Evolutionary conservation across 1,140 invertebrate genomes (phyloP), one percentile per base, ranked within the genome.

Genomic region (Megathymus violae): DNA sequence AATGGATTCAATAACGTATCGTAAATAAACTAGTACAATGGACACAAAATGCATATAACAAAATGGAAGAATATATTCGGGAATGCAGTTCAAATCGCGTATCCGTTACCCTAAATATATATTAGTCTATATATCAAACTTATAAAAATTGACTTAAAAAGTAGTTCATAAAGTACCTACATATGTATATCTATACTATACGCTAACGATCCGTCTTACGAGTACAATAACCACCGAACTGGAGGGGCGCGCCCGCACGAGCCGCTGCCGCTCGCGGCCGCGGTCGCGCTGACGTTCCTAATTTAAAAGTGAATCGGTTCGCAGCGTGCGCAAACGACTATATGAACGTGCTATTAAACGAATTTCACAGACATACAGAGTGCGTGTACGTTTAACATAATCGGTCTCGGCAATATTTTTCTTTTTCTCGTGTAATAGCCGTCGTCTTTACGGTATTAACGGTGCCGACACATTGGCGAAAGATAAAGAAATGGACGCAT

Each of bases 141-240:
- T 85, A 85, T 76, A 85, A 83, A 71, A 83, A 78, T 76, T 73
- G 69, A 76, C 84, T 80, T 83, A 84, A 74, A 60, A 40, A 62
- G 69, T 77, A 74, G 31, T 64, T 75, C 74, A 71, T 74, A 77
- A 74, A 70, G 71, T n/a, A n/a, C n/a, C n/a, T 78, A 73, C 61
- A 70, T 67, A 10, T 44, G 10, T 46, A 58, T 64, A 64, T 62
- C n/a, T n/a, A n/a, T n/a, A n/a, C n/a, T n/a, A n/a, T n/a, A n/a
- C n/a, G 64, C 62, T 63, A 61, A 71, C 48, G 67, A 62, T 51
- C 51, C 17, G 54, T 67, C 59, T 67, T 54, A 47, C 71, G 76
- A 7, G 27, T 71, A 68, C 11, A 6, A 16, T 48, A 22, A 56
- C 22, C 27, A 31, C 27, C 27, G 27, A 7, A 22, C 43, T n/a